A percentile compares a stretch with the other conserved stretches of the same genome.
phyloP scores from a whole-genome alignment of 2,888 invertebrate genomes.

The Meghimatium bilineatum region DNA sequence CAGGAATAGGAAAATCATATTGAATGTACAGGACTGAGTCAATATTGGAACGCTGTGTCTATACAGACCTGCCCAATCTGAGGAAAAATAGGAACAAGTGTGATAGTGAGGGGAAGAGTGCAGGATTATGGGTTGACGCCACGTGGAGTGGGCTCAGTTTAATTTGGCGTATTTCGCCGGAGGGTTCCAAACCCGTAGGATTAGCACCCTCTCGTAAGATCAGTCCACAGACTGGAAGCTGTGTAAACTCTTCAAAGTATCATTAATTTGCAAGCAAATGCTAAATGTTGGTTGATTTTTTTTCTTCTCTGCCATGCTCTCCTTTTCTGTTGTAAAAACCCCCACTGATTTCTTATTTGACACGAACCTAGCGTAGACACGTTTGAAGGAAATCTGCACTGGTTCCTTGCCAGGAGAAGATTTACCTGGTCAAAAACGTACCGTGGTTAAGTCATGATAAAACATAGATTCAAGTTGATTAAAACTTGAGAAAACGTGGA shows the following conservation, averaged over 20 bases:
- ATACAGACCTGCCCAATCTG: background rate
- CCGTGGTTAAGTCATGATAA: background rate
- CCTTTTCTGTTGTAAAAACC: background rate
- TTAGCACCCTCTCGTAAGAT: constrained; percentile 4
- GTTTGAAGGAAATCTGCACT: background rate
- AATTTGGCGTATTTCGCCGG: background rate
- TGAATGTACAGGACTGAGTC: background rate
- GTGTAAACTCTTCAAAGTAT: constrained; percentile 9
- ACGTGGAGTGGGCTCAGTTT: background rate
- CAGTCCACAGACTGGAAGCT: background rate
- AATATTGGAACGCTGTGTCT: constrained; percentile 9
- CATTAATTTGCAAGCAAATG: constrained; percentile 13
- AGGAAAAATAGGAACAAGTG: background rate
- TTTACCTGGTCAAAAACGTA: background rate
- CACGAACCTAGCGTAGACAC: background rate
- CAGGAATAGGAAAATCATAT: no score
- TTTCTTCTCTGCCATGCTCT: background rate
- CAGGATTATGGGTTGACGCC: background rate
- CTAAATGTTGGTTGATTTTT: background rate
- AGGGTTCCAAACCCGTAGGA: background rate
- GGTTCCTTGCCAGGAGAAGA: background rate
- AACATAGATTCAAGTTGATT: background rate
- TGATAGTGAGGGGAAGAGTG: background rate
- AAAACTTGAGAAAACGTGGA: background rate
- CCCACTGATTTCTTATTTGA: background rate